Evolutionary conservation across 1,140 invertebrate genomes (phyloP).

Genomic region (Drosophila rufa): DNA sequence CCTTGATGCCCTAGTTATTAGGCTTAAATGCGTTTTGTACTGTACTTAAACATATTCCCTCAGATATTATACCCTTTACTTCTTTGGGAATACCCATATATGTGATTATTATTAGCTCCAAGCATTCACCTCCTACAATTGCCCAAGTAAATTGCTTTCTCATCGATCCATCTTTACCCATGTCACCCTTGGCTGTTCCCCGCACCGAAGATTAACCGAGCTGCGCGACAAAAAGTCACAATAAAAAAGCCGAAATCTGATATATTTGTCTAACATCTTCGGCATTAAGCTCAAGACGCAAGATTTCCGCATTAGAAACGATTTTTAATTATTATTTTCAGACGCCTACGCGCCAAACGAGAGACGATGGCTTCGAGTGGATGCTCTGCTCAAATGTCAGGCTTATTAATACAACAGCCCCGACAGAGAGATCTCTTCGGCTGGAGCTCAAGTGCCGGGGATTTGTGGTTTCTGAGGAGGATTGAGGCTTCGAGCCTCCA

Average conservation of each 20-base stretch:
- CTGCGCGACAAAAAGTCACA: constrained; percentile 17
- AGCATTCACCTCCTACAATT: not conserved
- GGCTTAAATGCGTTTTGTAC: not conserved
- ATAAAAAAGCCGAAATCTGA: constrained; percentile 72
- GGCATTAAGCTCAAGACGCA: constrained; percentile 68
- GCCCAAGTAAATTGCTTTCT: constrained; percentile 27
- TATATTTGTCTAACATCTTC: constrained; percentile 80
- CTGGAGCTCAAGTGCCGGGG: constrained; percentile 54
- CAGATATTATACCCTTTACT: not conserved
- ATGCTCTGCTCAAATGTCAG: constrained; percentile 75
- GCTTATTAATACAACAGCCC: constrained; percentile 69
- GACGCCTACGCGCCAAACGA: constrained; percentile 65
- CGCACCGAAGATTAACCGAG: constrained; percentile 27
- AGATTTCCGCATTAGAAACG: constrained; percentile 79
- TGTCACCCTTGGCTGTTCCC: constrained; percentile 36
- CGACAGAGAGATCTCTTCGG: constrained; percentile 35
- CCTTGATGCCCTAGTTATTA: not conserved
- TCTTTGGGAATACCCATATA: not conserved
- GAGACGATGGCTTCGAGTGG: constrained; percentile 41
- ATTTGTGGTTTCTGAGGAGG: constrained; percentile 30
- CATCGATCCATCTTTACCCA: constrained; percentile 45
- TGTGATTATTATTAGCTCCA: not conserved
- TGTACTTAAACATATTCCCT: not conserved
- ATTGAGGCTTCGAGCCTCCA: constrained; percentile 16
- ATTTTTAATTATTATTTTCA: constrained; percentile 81